A percentile compares a stretch with the other conserved stretches of the same genome.
phyloP scores from a whole-genome alignment of 2,888 invertebrate species.

The Acutogordius australiensis region DNA sequence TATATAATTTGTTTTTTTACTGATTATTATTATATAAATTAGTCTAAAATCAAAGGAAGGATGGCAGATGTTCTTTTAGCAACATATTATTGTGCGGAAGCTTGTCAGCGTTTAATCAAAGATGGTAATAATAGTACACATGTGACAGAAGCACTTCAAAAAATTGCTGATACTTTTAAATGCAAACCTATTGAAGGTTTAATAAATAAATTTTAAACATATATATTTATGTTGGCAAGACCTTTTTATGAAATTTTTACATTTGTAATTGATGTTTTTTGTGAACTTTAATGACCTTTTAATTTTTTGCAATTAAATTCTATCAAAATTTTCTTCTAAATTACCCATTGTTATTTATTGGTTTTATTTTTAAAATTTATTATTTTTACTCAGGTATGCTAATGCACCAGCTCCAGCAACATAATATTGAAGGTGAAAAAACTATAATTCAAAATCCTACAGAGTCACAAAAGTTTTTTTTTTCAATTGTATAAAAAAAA shows the following conservation, averaged over 20 bases:
- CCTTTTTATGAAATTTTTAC: background rate
- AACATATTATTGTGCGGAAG: conserved; percentile 76
- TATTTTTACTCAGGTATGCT: conserved; percentile 31
- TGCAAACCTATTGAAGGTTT: conserved; percentile 66
- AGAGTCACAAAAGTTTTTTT: conserved; percentile 43
- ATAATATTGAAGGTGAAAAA: conserved; percentile 88
- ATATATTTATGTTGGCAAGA: no score
- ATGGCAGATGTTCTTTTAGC: conserved; percentile 80
- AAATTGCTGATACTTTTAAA: conserved; percentile 61
- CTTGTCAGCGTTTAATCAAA: conserved; percentile 62
- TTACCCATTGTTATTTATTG: no score
- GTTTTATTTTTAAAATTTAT: no score
- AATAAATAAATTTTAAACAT: background rate
- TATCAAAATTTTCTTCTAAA: no score
- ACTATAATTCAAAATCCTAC: conserved; percentile 84
- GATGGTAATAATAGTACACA: conserved; percentile 32
- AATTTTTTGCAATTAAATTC: no score
- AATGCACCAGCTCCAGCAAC: conserved; percentile 66
- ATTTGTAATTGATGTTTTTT: conserved; percentile 10
- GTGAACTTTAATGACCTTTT: no score
- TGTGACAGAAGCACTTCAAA: conserved; percentile 35
- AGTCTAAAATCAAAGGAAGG: conserved; percentile 49
- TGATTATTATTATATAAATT: no score
- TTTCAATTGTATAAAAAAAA: conserved; percentile 6
- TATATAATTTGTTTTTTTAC: no score